A percentile compares a stretch with the other conserved stretches of the same genome.
Conservation (phyloP, 2,113 vertebrate species). For the Dicrurus megarhynchus region DNA sequence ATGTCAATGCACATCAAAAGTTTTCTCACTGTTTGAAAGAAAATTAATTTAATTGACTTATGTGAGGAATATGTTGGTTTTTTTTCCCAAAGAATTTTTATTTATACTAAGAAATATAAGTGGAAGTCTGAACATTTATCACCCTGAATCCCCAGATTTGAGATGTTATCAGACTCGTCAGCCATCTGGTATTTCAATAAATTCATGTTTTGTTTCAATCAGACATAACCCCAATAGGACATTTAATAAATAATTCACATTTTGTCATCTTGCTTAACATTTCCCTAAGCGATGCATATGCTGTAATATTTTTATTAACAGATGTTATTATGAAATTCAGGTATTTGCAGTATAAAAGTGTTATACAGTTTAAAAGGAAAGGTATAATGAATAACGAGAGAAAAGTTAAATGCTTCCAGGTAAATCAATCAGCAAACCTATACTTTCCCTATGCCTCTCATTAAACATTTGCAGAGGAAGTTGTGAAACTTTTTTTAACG, state of each 20-base stretch:
- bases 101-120: not conserved
- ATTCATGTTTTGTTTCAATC: not conserved
- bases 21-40: not conserved
- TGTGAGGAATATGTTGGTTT: not conserved
- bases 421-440: not conserved
- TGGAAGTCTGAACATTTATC: not conserved
- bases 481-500: not conserved
- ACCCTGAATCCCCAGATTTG: not conserved
- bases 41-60: not conserved
- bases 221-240: not conserved
- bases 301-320: not conserved
- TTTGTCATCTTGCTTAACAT: not conserved
- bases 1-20: not conserved
- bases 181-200: not conserved
- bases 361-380: not conserved
- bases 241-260: conserved; percentile 30
- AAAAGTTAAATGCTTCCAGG: not conserved
- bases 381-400: not conserved
- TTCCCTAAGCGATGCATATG: not conserved
- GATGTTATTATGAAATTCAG: not conserved
- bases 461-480: not conserved
- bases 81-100: not conserved
- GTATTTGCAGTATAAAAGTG: not conserved
- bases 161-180: not conserved
- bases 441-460: not conserved